A percentile compares a stretch with the other conserved stretches of the same genome.
These are phyloP conservation scores for Nibea albiflora DNA, from an alignment of 2,113 vertebrate species.

Conservation along the genomic window DNA sequence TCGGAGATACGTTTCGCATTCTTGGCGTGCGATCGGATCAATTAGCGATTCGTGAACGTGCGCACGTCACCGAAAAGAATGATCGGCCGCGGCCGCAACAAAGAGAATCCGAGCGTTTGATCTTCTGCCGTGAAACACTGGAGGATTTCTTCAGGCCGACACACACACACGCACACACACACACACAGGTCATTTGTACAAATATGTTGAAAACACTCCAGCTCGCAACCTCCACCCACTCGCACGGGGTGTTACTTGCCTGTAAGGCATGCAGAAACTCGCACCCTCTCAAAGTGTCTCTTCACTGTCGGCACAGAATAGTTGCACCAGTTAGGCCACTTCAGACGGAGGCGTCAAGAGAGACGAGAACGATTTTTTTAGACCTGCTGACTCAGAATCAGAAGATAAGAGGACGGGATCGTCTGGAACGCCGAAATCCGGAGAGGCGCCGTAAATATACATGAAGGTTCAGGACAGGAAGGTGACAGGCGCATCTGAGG, in stretches of 20 bases:
- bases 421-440: constrained; percentile 22
- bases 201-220: constrained; percentile 16
- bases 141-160: background rate
- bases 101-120: constrained; percentile 47
- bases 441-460: constrained; percentile 34
- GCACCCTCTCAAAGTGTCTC: background rate
- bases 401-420: background rate
- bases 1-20: constrained; percentile 25
- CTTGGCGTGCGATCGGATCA: background rate
- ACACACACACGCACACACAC: too few species aligned
- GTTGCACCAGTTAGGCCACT: constrained; percentile 5
- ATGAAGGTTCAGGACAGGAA: too few species aligned
- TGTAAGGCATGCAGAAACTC: too few species aligned
- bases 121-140: constrained; percentile 1
- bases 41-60: background rate
- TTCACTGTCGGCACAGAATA: background rate
- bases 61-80: background rate
- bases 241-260: constrained; percentile 25
- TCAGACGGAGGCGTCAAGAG: constrained; percentile 12
- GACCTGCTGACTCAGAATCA: constrained; percentile 24
- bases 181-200: constrained; percentile 1
- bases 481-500: background rate
- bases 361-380: constrained; percentile 13
- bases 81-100: constrained; percentile 2
- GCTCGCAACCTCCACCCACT: constrained; percentile 34